Evolutionary conservation across 2,797 vertebrate genomes (phyloP).

Genomic region (Arctocebus calabarensis): DNA sequence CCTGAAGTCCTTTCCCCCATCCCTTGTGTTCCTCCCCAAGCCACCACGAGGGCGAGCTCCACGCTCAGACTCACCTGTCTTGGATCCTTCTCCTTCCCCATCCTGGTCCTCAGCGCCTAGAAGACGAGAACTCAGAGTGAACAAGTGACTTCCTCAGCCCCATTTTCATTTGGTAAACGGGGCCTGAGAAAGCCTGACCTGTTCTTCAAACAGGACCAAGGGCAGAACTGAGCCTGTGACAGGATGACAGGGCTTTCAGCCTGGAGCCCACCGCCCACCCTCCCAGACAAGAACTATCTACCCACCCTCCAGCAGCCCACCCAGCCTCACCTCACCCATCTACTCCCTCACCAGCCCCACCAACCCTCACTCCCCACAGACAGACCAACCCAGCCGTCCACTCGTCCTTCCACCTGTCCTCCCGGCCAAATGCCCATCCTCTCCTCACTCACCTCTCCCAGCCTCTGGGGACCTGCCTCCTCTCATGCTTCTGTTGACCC

Average conservation of each 20-base stretch:
- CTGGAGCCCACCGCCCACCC: neutral
- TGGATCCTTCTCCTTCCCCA: constrained; percentile 92
- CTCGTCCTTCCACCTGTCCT: neutral
- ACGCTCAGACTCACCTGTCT: constrained; percentile 91
- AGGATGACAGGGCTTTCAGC: neutral
- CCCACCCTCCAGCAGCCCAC: too few relatives aligned
- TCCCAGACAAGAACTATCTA: neutral
- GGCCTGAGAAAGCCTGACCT: neutral
- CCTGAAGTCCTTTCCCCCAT: neutral
- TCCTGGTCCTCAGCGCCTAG: constrained; percentile 94
- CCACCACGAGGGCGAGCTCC: neutral
- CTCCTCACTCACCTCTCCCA: neutral
- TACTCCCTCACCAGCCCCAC: neutral
- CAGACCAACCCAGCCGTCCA: too few relatives aligned
- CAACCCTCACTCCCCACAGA: neutral
- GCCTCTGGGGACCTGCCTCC: neutral
- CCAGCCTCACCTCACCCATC: neutral
- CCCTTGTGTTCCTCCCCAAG: neutral
- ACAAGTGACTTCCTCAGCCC: neutral
- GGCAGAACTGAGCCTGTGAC: neutral
- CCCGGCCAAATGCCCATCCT: neutral
- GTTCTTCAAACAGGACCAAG: neutral
- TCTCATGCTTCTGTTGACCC: neutral
- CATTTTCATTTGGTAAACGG: neutral
- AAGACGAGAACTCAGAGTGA: constrained; percentile 50